Evolutionary conservation across 1,140 invertebrate species (phyloP).

Genomic region (Liolophura sinensis): DNA sequence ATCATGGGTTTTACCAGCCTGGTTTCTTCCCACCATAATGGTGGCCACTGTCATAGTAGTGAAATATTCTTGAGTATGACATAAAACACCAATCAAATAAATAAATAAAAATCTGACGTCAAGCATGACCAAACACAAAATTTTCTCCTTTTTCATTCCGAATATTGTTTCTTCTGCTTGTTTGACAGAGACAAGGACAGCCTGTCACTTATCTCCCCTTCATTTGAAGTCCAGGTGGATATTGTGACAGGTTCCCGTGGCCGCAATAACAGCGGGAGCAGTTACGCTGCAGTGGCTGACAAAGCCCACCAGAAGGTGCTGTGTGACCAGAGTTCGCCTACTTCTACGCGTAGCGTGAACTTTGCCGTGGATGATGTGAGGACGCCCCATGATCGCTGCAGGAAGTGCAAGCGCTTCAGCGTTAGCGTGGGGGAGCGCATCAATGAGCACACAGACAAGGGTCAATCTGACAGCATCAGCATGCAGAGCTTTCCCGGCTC

Average conservation of each 20-base stretch:
- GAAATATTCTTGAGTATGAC: too few species aligned
- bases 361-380: constrained; percentile 21
- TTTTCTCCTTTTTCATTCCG: too few species aligned
- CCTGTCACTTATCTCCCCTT: constrained; percentile 21
- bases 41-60: too few species aligned
- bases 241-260: constrained; percentile 12
- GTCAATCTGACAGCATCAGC: constrained; percentile 34
- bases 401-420: constrained; percentile 18
- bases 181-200: constrained; percentile 28
- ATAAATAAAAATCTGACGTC: too few species aligned
- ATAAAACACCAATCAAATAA: too few species aligned
- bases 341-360: constrained; percentile 29
- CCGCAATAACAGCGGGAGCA: constrained; percentile 17
- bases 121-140: too few species aligned
- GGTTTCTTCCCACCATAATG: too few species aligned
- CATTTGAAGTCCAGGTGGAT: constrained; percentile 30
- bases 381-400: constrained; percentile 16
- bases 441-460: constrained; percentile 30
- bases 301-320: constrained; percentile 22
- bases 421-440: constrained; percentile 14
- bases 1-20: too few species aligned
- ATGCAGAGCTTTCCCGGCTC: constrained; percentile 30
- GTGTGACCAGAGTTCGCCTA: constrained; percentile 34
- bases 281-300: constrained; percentile 7
- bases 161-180: constrained; percentile 4